Conservation (phyloP, 2,888 invertebrate species). For the Spicauda simplicius region DNA sequence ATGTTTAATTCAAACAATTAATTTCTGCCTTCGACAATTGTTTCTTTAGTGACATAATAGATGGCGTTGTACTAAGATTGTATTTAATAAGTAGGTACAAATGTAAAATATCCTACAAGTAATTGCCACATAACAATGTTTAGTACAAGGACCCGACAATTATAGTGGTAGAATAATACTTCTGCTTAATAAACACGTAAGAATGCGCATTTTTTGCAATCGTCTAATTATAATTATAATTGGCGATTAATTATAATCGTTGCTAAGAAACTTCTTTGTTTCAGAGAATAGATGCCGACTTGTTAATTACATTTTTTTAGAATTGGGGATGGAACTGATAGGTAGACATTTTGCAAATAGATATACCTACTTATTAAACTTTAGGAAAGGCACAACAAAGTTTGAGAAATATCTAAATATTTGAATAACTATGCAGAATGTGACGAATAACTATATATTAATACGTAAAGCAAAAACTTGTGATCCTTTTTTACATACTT, state of each 20-base stretch:
- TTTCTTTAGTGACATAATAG: no score
- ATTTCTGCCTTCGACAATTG: no score
- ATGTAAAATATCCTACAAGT: not conserved
- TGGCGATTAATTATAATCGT: slow-evolving; percentile 28
- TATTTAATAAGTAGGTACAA: not conserved
- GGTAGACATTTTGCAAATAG: not conserved
- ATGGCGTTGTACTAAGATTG: no score
- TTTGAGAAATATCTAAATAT: no score
- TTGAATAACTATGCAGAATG: no score
- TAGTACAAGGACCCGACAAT: slow-evolving; percentile 21
- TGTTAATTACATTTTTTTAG: slow-evolving; percentile 24
- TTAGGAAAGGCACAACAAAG: no score
- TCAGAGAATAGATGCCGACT: slow-evolving; percentile 16
- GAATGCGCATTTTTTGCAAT: slow-evolving; percentile 21
- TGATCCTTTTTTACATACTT: no score
- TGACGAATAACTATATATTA: no score
- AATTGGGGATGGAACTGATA: slow-evolving; percentile 13
- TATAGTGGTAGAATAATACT: slow-evolving; percentile 19
- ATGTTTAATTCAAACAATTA: no score
- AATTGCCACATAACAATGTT: slow-evolving; percentile 15
- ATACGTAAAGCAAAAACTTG: no score
- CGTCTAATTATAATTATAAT: slow-evolving; percentile 29
- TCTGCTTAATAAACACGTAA: slow-evolving; percentile 21
- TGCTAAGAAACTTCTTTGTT: slow-evolving; percentile 34
- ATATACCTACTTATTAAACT: no score